phyloP scores from a whole-genome alignment of 2,888 invertebrate species.

The Cosmia trapezina region DNA sequence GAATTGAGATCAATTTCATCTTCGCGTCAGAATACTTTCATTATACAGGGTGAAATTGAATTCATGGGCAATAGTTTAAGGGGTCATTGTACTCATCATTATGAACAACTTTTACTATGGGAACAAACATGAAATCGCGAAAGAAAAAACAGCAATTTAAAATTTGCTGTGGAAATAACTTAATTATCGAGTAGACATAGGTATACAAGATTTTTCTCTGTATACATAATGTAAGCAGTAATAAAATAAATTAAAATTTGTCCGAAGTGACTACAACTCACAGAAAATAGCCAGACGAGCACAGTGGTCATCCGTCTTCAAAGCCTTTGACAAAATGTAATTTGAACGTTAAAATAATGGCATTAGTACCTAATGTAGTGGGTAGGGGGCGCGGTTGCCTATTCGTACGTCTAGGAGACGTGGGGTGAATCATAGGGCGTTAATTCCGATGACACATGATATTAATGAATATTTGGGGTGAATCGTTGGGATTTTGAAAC shows the following conservation, averaged over 20 bases:
- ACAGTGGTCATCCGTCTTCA: conserved; percentile 41
- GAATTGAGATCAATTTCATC: background rate
- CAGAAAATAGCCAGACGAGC: background rate
- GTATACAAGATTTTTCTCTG: background rate
- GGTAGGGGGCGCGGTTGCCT: conserved; percentile 28
- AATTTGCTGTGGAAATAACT: background rate
- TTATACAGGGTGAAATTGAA: too few species aligned
- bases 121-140: too few species aligned
- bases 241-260: conserved; percentile 48
- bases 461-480: conserved; percentile 4
- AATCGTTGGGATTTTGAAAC: conserved; percentile 22
- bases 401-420: conserved; percentile 42
- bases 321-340: conserved; percentile 37
- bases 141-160: too few species aligned
- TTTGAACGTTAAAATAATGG: conserved; percentile 50
- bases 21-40: background rate
- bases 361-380: conserved; percentile 26
- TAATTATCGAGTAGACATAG: too few species aligned
- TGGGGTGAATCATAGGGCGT: conserved; percentile 70
- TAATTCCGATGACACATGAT: conserved; percentile 68
- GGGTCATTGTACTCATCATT: too few species aligned
- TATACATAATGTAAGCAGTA: background rate
- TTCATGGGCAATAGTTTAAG: too few species aligned
- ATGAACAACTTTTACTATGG: too few species aligned
- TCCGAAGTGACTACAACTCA: conserved; percentile 26